Base-by-base conservation (phyloP, 1,140 invertebrate genomes). In the Ganaspis sp. region DNA sequence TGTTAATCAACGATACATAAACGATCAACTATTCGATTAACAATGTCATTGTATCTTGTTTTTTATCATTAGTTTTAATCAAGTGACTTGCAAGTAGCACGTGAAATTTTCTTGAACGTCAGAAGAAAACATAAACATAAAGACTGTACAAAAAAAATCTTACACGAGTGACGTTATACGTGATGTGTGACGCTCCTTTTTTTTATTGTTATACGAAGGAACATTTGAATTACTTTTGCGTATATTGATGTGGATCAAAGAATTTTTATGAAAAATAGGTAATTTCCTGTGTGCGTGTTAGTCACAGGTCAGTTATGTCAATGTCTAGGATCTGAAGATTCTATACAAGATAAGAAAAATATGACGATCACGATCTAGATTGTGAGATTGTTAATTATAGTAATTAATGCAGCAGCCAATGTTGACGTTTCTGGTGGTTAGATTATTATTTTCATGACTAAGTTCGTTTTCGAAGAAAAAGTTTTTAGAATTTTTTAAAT, bases 1-100 rank as follows among this genome's bases (percentile, higher is more conserved):
- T 64, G 23, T 15, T 64, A 64, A 64, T 64, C 11, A 23, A 58
- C 0, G 19, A 54, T 54, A 54, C 53, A 54, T 54, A 54, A 54
- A 54, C 19, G 26, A 26, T 54, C 23, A 1, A 19, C 8, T 54
- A 9, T 21, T 2, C 9, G 8, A 49, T 49, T 49, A 49, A 49
- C 45, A 49, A 49, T 49, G 45, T 49, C n/a, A 49, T 49, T 49
- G 45, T 49, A 17, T 49, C 45, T 17, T n/a, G 3, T 3, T 17
- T 49, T 49, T 49, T 17, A 49, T 26, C 23, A 1, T 26, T 58
- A 9, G 26, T 58, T 23, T 21, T 26, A 58, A 58, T 58, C 54
- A 58, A 58, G 26, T 9, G 21, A 64, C 12, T 64, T 64, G 6
- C 21, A 64, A 29, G 29, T 34, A 34, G 54, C 23, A n/a, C 45